A percentile compares a stretch with the other conserved stretches of the same genome.
These are phyloP conservation scores for Deroplatys truncata DNA, from an alignment of 2,888 invertebrate species.

Conservation along the genomic window DNA sequence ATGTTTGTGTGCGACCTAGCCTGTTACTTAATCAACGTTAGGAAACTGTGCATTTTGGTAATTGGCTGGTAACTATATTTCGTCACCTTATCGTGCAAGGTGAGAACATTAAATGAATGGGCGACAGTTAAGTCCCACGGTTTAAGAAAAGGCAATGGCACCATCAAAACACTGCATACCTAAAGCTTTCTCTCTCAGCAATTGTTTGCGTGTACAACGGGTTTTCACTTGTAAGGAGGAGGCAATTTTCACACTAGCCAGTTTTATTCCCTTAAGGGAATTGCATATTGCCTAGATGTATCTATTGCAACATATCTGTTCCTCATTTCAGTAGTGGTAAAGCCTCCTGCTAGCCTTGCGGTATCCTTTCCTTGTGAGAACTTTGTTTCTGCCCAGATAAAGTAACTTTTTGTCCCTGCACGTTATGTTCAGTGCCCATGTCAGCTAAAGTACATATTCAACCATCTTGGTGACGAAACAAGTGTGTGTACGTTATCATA, in stretches of 20 bases:
- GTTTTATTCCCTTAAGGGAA: background rate
- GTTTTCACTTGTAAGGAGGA: background rate
- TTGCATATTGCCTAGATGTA: background rate
- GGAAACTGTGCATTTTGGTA: background rate
- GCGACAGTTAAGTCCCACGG: background rate
- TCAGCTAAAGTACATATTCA: too few relatives aligned
- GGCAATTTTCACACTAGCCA: background rate
- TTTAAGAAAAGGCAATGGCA: background rate
- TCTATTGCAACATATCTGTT: background rate
- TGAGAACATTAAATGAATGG: background rate
- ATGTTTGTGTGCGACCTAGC: background rate
- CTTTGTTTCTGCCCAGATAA: background rate
- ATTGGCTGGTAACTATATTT: background rate
- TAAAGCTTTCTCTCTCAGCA: background rate
- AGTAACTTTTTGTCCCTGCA: too few relatives aligned
- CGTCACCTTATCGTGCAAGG: background rate
- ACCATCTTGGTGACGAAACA: too few relatives aligned
- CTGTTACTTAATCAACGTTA: background rate
- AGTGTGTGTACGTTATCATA: too few relatives aligned
- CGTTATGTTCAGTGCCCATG: too few relatives aligned
- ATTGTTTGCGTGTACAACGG: background rate
- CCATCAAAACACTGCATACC: background rate
- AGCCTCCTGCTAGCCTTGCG: too few relatives aligned
- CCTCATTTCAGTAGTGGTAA: too few relatives aligned
- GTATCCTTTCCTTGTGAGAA: background rate